These are phyloP conservation scores for Cyclopterus lumpus DNA, from an alignment of 2,797 vertebrate species.

Conservation along the genomic window DNA sequence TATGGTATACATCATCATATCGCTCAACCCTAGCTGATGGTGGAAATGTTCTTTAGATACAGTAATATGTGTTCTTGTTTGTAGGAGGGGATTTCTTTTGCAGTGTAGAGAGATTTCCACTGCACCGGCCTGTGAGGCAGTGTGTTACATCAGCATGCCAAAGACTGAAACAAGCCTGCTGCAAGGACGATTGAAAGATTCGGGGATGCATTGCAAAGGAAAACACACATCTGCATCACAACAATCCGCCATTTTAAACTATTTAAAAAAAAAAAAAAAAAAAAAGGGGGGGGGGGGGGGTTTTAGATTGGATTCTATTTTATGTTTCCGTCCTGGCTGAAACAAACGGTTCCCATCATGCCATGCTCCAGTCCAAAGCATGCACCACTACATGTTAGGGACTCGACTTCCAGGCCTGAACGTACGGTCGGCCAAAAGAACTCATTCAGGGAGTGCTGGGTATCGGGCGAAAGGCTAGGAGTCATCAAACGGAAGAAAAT, in stretches of 20 bases:
- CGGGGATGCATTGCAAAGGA: conserved; percentile 61
- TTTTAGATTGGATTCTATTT: conserved; percentile 33
- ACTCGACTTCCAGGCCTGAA: conserved; percentile 40
- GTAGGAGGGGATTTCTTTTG: conserved; percentile 18
- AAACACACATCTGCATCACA: conserved; percentile 64
- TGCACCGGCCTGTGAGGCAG: conserved; percentile 48
- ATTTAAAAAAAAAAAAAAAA: conserved; percentile 15
- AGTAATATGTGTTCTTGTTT: conserved; percentile 6
- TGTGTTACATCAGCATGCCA: conserved; percentile 71
- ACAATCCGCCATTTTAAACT: conserved; percentile 47
- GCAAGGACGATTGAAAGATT: conserved; percentile 57
- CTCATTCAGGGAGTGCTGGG: conserved; percentile 65
- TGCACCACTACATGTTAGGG: conserved; percentile 74
- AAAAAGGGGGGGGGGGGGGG: background rate
- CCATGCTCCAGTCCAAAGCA: conserved; percentile 85
- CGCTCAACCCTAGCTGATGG: background rate
- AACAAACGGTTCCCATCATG: conserved; percentile 76
- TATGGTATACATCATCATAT: background rate
- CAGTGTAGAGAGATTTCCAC: conserved; percentile 44
- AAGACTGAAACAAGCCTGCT: conserved; percentile 65
- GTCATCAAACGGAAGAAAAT: conserved; percentile 76
- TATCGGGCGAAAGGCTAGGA: conserved; percentile 57
- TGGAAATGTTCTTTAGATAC: background rate
- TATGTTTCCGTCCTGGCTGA: conserved; percentile 30
- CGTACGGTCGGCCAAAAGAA: conserved; percentile 33